Base-by-base conservation (phyloP, 2,797 vertebrate genomes). In the Toxotes lorentzi region DNA sequence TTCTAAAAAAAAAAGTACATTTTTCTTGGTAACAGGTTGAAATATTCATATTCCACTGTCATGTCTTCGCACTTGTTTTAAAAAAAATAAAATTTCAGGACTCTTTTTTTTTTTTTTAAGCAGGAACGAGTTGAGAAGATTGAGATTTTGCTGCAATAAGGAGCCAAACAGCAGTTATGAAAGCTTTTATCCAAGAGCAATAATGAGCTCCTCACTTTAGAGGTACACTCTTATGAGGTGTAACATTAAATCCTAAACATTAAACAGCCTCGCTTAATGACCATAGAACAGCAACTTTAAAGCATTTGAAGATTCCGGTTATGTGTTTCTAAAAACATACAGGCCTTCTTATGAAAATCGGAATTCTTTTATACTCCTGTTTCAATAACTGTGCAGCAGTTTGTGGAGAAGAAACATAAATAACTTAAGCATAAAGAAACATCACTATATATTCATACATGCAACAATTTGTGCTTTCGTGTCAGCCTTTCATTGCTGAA, bases 151-250 rank as follows among this genome's bases (percentile, higher is more conserved):
- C 40, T 2, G 23, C 19, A 27, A 67, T 53, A 38, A 67, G 53
- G 5, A 66, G 60, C 32, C 45, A n/a, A 54, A 1, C 61, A 27
- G 58, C 58, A 13, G 40, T 73, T 72, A 81, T 83, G 79, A 82
- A 64, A 48, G 63, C 76, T 66, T 84, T 79, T 64, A 76, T 76
- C 27, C 5, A 19, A 4, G 38, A 58, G 56, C 72, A 38, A 58
- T 70, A 69, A 79, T 66, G 78, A 0, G 58, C 43, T 35, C 73
- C 70, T 68, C 56, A 48, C 64, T 84, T 56, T 21, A 5, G 79
- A 86, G 78, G 77, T 77, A 34, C 32, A 59, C n/a, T 19, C 47
- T 80, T 69, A 78, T 69, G 69, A 76, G 68, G 54, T 76, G 61
- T 21, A 54, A 54, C 60, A 73, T 85, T 62, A 72, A 72, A 76